Evolutionary conservation across 2,113 vertebrate genomes (phyloP), one percentile per base, ranked within the genome.

Genomic region (Lonchura striata): DNA sequence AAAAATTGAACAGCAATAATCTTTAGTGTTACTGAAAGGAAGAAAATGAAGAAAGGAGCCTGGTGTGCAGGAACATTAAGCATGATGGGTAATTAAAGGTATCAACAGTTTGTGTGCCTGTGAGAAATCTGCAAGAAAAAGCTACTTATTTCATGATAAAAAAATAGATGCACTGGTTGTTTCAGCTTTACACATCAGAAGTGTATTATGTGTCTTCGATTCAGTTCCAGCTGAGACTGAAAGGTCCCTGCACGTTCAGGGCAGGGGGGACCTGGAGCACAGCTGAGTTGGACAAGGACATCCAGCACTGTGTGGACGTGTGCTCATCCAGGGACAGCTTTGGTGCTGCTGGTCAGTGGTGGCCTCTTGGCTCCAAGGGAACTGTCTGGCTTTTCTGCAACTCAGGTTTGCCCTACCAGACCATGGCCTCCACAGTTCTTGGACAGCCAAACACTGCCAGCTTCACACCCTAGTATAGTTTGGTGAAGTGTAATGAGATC

Each of bases 101-200:
- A 95, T 72, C 86, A 57, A 94, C 84, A 92, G 76, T 87, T 72
- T 69, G 49, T 50, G 85, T 68, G 90, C 47, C 93, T 93, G 95
- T 64, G 93, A 93, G 94, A 94, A 96, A 95, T 41, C 69, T 52
- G 76, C 92, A 93, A 89, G 92, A 97, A 96, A 90, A 96, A 90
- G 75, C 82, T 66, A 93, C 76, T 88, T 87, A 84, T 44, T 92
- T 95, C 82, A 95, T 83, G 90, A 41, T 95, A 91, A 89, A 89
- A 97, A 92, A 85, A 93, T 91, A 96, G 63, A 97, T 57, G 97
- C 95, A 97, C 96, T 96, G 95, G 97, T 96, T 97, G 95, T 95
- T 97, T 96, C 95, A 87, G 93, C 96, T 96, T 92, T 88, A 95
- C 56, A 94, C 85, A 54, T 31, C 83, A 87, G 82, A 91, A 64